Percentiles rank a stretch among this genome's conserved stretches.
Evolutionary conservation across 2,797 vertebrate species (phyloP).

Genomic region (Hydrophis major): DNA sequence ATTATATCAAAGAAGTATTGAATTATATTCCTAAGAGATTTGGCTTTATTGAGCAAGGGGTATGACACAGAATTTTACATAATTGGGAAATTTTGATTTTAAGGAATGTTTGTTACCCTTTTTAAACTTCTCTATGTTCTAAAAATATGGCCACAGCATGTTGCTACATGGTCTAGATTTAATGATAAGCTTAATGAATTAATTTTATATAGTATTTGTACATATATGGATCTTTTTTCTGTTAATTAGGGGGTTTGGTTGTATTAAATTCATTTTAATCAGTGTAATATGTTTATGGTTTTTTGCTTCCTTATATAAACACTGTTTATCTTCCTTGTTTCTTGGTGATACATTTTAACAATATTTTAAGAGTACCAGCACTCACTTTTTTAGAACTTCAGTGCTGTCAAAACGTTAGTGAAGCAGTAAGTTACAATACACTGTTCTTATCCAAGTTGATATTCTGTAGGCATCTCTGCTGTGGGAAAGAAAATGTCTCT

Average conservation of each 20-base stretch:
- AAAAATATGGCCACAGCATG: neutral
- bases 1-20: neutral
- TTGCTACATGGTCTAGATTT: neutral
- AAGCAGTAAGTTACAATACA: neutral
- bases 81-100: neutral
- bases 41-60: neutral
- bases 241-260: neutral
- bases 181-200: neutral
- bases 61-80: neutral
- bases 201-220: neutral
- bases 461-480: neutral
- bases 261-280: neutral
- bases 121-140: neutral
- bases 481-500: neutral
- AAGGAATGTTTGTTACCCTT: neutral
- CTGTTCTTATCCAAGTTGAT: neutral
- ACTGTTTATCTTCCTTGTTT: neutral
- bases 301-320: neutral
- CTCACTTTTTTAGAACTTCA: neutral
- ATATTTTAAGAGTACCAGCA: neutral
- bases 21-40: neutral
- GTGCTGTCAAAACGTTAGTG: neutral
- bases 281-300: neutral
- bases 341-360: neutral
- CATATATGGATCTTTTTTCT: neutral